Evolutionary conservation across 2,113 vertebrate genomes (phyloP), one percentile per base, ranked within the genome.

Genomic region (Narcine bancroftii): DNA sequence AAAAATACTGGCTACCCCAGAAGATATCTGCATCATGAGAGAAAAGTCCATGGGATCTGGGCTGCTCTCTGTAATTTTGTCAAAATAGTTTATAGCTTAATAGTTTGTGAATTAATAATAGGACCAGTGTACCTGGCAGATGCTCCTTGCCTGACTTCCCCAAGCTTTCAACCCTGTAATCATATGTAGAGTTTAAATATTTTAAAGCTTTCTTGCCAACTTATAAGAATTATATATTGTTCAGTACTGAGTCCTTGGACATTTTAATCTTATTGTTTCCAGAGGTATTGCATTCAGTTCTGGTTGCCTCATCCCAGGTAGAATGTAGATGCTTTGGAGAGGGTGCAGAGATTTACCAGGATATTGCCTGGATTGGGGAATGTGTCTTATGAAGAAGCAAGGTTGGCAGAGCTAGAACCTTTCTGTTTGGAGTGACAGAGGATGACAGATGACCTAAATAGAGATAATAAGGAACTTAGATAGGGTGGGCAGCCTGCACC

Each of bases 51-150:
- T 5, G 50, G 50, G 47, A 29, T 47, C 50, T 26, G 79, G 79
- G 47, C 47, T 83, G 29, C 69, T 83, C 50, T 26, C 33, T 83
- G 79, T 83, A 83, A 83, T 83, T 83, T 83, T 50, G 79, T 83
- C 45, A 53, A 83, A 53, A 83, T 83, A 83, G 45, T 83, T 83
- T 83, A 83, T 53, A 29, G 10, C 79, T 83, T 53, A 83, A 47
- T 47, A n/a, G 47, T 47, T 83, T 83, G 26, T 53, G 47, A 53
- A 83, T 24, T 83, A 56, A 83, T 83, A 29, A 53, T 33, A 83
- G 50, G 45, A 83, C 45, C 79, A 83, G 79, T 29, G 79, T 83
- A 13, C 11, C 50, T 53, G 79, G 33, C 79, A 83, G 7, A 29
- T 53, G 47, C 47, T 0, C 45, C 79, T 83, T 11, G 29, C 29